Base-by-base conservation (phyloP, 2,797 vertebrate genomes). In the Dendrocincla tyrannina region DNA sequence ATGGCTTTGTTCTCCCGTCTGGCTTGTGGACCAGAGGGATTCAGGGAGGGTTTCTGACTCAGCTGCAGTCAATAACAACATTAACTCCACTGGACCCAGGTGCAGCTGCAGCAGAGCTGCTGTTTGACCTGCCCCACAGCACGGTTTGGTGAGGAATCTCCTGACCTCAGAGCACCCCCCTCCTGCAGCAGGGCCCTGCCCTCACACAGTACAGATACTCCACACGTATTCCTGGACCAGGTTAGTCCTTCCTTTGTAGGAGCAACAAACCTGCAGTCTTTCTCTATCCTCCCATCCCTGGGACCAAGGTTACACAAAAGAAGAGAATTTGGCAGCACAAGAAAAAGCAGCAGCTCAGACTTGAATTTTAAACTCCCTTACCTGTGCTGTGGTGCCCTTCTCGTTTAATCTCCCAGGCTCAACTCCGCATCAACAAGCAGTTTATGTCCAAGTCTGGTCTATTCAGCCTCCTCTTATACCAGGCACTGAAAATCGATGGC, bases 141-240 rank as follows among this genome's bases (percentile, higher is more conserved):
- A 24, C n/a, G 52, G 23, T 3, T 13, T 8, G 14, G 3, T 17
- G 27, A 11, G n/a, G 56, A 60, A 49, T 7, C 5, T 25, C 3
- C 49, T 9, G 32, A 32, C 10, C 75, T 39, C 37, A 16, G 8
- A 50, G 44, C 0, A 12, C 8, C 19, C 20, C 10, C 35, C 22
- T 10, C 22, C 49, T 35, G 46, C 27, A 10, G 6, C 0, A 13
- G 12, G 37, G 10, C 13, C 39, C 5, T 11, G 22, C 10, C 3
- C 32, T 39, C 25, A 7, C 14, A 37, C 35, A 7, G 7, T 3
- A 17, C 39, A 67, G 11, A 0, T 7, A 7, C 37, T 15, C 8
- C 52, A 13, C 12, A 9, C 4, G 4, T 3, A 7, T 28, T 25
- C 27, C 39, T 42, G 67, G 15, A 12, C 24, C 66, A 50, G 28